These are phyloP conservation scores for Drosophila mayri DNA, from an alignment of 1,140 invertebrate genomes.

Conservation along the genomic window DNA sequence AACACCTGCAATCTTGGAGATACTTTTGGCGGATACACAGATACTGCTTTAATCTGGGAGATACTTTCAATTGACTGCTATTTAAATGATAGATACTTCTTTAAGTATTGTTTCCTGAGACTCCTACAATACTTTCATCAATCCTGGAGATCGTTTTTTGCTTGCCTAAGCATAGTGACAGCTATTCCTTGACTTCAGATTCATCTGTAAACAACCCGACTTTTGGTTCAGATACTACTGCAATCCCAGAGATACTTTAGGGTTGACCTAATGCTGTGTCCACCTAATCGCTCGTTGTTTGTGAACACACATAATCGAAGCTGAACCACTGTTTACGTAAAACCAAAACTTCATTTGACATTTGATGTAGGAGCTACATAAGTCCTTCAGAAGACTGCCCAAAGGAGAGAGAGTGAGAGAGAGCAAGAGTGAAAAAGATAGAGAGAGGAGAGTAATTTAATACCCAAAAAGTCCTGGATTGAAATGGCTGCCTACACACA, in stretches of 20 bases:
- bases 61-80: not conserved
- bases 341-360: conserved; percentile 24
- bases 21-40: conserved; percentile 1
- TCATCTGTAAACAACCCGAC: not conserved
- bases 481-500: conserved; percentile 80
- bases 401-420: conserved; percentile 9
- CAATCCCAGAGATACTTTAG: conserved; percentile 20
- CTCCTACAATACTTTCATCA: conserved; percentile 1
- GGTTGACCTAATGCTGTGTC: conserved; percentile 70
- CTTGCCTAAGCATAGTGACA: not conserved
- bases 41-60: not conserved
- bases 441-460: conserved; percentile 12
- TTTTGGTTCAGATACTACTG: conserved; percentile 15
- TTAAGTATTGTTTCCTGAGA: not conserved
- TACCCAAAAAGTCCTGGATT: conserved; percentile 19
- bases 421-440: not conserved
- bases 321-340: conserved; percentile 26
- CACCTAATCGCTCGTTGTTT: conserved; percentile 48
- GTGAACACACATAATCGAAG: conserved; percentile 48
- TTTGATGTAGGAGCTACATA: conserved; percentile 41
- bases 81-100: not conserved
- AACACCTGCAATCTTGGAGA: conserved; percentile 11
- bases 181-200: not conserved
- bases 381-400: conserved; percentile 29
- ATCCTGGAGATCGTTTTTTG: not conserved